phyloP scores from a whole-genome alignment of 1,140 invertebrate species.

The Sycophaga agraensis region DNA sequence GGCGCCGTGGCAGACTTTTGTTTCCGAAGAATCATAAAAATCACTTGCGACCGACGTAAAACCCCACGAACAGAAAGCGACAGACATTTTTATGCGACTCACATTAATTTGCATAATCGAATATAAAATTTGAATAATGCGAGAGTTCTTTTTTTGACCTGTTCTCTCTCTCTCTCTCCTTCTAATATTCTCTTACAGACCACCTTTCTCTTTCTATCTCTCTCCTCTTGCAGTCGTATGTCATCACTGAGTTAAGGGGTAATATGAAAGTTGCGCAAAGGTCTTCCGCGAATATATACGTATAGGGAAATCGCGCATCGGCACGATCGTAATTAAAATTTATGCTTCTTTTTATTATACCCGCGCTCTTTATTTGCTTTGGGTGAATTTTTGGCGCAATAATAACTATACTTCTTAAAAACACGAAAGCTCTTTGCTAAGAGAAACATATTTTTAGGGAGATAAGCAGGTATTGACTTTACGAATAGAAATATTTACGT shows the following conservation, averaged over 20 bases:
- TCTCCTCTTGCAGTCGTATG: constrained; percentile 44
- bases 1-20: constrained; percentile 52
- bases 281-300: not conserved
- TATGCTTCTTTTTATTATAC: not conserved
- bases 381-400: not conserved
- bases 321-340: constrained; percentile 7
- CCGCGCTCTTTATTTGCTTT: not conserved
- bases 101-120: constrained; percentile 58
- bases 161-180: constrained; percentile 21
- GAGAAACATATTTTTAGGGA: no score
- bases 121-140: constrained; percentile 56
- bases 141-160: constrained; percentile 34
- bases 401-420: no score
- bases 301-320: not conserved
- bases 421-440: no score
- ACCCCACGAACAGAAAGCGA: constrained; percentile 35
- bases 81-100: constrained; percentile 54
- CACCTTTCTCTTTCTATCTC: not conserved
- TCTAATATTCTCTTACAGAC: no score
- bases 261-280: constrained; percentile 17
- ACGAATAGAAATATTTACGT: no score
- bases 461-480: no score
- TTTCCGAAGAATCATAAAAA: constrained; percentile 56
- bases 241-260: constrained; percentile 34
- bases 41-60: constrained; percentile 43